A percentile compares a stretch with the other conserved stretches of the same genome.
These are phyloP conservation scores for Enoplosus armatus DNA, from an alignment of 2,797 vertebrate species.

Conservation along the genomic window DNA sequence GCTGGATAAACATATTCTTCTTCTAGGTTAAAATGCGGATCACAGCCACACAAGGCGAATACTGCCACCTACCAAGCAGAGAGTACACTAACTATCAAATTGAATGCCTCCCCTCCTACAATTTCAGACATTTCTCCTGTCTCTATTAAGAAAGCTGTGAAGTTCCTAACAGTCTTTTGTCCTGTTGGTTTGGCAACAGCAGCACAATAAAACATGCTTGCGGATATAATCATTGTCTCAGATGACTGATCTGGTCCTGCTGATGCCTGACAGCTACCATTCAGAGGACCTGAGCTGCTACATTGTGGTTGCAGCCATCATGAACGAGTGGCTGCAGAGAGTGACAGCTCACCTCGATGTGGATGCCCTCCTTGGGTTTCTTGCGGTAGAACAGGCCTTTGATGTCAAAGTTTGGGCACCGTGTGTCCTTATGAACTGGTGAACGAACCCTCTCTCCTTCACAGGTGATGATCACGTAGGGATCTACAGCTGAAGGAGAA, in stretches of 20 bases:
- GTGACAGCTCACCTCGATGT: slow-evolving; percentile 89
- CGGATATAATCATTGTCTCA: not conserved
- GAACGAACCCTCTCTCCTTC: slow-evolving; percentile 92
- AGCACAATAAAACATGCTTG: not conserved
- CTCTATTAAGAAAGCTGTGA: not conserved
- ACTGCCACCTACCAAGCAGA: no score
- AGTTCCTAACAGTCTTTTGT: not conserved
- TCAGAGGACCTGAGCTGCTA: not conserved
- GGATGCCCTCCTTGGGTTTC: slow-evolving; percentile 90
- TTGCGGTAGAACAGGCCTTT: slow-evolving; percentile 96
- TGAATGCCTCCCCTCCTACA: no score
- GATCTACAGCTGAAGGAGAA: slow-evolving; percentile 86
- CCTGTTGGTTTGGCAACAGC: not conserved
- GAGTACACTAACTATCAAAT: no score
- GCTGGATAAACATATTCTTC: no score
- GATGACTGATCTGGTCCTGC: not conserved
- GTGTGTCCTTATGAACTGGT: slow-evolving; percentile 87
- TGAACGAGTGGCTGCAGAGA: not conserved
- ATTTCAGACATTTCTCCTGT: no score
- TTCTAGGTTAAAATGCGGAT: no score
- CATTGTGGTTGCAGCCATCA: not conserved
- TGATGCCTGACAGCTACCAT: not conserved
- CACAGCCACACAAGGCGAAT: no score
- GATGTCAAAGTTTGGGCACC: slow-evolving; percentile 90
- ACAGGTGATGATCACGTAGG: slow-evolving; percentile 93